Conservation (phyloP, 2,888 invertebrate species). For the Plebejus anna region DNA sequence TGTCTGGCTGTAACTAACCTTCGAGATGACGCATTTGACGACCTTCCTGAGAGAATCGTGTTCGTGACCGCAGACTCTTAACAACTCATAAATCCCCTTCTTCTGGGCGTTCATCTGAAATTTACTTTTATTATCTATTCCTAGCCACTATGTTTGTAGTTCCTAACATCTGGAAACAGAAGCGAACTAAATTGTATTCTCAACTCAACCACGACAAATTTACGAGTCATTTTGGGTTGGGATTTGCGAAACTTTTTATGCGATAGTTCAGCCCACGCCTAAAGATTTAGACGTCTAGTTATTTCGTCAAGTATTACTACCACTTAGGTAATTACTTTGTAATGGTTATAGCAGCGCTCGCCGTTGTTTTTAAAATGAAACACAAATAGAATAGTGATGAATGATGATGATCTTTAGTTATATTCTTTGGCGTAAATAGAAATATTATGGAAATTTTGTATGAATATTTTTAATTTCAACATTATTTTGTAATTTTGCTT, state of each 20-base stretch:
- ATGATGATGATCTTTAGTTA: not conserved
- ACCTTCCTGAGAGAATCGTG: conserved; percentile 71
- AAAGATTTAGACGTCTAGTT: conserved; percentile 17
- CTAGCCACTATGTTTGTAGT: conserved; percentile 29
- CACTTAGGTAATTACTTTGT: conserved; percentile 1
- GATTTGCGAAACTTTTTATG: not conserved
- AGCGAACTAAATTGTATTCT: not conserved
- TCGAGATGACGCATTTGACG: conserved; percentile 72
- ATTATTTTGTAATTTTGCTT: not conserved
- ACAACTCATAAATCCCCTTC: conserved; percentile 57
- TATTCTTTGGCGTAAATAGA: too few species aligned
- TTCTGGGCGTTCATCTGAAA: conserved; percentile 62
- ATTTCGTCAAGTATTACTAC: not conserved
- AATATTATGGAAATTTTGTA: not conserved
- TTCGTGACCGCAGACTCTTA: conserved; percentile 70
- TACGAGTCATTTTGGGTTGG: not conserved
- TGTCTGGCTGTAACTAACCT: conserved; percentile 48
- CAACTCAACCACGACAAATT: not conserved
- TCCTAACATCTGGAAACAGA: conserved; percentile 25
- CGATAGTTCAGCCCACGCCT: conserved; percentile 5
- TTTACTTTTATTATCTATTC: conserved; percentile 33
- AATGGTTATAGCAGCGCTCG: not conserved
- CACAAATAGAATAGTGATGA: not conserved
- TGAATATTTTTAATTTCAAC: not conserved
- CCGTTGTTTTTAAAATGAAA: not conserved